Evolutionary conservation across 1,140 invertebrate species (phyloP).

Genomic region (Drosophila nikananu): DNA sequence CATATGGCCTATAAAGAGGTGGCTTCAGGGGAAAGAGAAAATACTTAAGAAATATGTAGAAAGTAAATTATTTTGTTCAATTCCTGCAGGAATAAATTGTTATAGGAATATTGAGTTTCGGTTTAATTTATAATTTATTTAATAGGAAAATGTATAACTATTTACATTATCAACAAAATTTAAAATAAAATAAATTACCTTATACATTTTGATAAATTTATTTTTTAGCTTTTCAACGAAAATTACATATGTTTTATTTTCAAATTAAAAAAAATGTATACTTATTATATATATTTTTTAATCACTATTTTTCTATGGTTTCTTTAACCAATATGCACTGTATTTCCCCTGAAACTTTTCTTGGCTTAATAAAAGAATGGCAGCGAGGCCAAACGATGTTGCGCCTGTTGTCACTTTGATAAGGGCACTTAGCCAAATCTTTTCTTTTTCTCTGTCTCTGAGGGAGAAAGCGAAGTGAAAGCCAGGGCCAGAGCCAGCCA

Average conservation of each 20-base stretch:
- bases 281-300: no score
- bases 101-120: not conserved
- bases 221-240: no score
- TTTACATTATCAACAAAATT: not conserved
- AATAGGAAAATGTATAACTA: not conserved
- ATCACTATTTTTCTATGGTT: no score
- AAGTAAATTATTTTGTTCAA: not conserved
- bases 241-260: no score
- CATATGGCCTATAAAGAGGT: no score
- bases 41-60: not conserved
- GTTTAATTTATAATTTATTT: not conserved
- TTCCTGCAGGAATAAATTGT: not conserved
- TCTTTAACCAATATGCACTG: not conserved
- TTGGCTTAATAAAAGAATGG: constrained; percentile 30
- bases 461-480: constrained; percentile 12
- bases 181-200: no score
- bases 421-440: constrained; percentile 77
- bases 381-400: constrained; percentile 33
- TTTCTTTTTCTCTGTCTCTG: constrained; percentile 2
- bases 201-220: no score
- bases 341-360: not conserved
- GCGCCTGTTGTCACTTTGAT: constrained; percentile 79
- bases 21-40: not conserved
- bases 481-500: constrained; percentile 19
- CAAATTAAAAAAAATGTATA: no score